phyloP scores from a whole-genome alignment of 2,113 vertebrate genomes.

The Daphoenositta chrysoptera region DNA sequence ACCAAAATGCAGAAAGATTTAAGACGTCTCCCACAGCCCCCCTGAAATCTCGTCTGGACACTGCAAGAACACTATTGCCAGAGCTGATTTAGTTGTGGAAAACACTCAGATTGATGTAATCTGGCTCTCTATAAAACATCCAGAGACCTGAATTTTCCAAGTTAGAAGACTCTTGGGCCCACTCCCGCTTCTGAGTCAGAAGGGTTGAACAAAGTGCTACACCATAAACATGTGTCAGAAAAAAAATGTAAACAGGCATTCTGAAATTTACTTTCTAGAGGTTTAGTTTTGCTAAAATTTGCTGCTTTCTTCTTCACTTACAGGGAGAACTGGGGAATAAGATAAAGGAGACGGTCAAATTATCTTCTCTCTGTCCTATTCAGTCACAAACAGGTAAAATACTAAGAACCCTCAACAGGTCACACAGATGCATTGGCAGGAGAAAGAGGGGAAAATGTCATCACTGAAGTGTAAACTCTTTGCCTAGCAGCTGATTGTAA shows the following conservation, averaged over 20 bases:
- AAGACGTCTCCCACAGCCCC: background rate
- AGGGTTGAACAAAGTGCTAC: background rate
- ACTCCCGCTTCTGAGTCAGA: background rate
- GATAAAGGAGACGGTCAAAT: background rate
- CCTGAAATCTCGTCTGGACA: background rate
- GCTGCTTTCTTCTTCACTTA: background rate
- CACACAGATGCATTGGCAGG: background rate
- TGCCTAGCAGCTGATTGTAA: background rate
- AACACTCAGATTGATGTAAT: background rate
- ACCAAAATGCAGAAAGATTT: background rate
- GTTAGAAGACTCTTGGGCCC: background rate
- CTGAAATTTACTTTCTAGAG: background rate
- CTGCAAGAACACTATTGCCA: background rate
- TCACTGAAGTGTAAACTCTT: background rate
- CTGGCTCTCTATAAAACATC: background rate
- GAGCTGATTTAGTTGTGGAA: background rate
- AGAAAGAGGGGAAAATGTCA: background rate
- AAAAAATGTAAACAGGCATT: background rate
- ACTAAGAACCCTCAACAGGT: background rate
- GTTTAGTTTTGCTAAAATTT: background rate
- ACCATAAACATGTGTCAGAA: background rate
- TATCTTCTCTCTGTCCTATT: background rate
- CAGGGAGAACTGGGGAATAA: background rate
- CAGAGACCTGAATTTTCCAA: background rate
- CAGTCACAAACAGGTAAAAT: background rate